Conservation (phyloP, 2,113 vertebrate genomes). For the Pseudonaja textilis region DNA sequence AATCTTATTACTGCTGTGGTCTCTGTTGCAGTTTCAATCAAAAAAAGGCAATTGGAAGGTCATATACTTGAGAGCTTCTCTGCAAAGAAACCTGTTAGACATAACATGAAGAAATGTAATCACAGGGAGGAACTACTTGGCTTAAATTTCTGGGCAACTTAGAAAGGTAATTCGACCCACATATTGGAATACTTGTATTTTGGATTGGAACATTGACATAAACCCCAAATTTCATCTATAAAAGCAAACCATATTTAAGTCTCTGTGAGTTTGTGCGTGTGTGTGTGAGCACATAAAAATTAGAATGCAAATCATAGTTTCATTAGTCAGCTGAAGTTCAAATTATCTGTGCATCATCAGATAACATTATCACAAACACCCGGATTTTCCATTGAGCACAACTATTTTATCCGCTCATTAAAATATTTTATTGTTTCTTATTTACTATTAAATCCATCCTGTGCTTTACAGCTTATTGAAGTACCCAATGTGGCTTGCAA, state of each 20-base stretch:
- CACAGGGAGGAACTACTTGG: constrained; percentile 54
- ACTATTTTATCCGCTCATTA: background rate
- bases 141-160: constrained; percentile 47
- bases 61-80: constrained; percentile 73
- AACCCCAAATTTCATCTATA: background rate
- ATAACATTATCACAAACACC: background rate
- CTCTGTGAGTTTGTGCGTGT: background rate
- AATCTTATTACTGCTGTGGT: constrained; percentile 78
- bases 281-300: background rate
- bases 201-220: constrained; percentile 31
- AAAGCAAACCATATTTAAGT: background rate
- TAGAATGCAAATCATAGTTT: background rate
- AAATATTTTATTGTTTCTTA: background rate
- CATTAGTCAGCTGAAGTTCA: background rate
- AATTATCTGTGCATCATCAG: background rate
- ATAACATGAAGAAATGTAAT: constrained; percentile 49
- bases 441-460: background rate
- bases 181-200: constrained; percentile 48
- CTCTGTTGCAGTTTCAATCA: constrained; percentile 81
- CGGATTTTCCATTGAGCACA: background rate
- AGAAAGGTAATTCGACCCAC: constrained; percentile 51
- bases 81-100: constrained; percentile 62
- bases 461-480: background rate
- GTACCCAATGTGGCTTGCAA: background rate
- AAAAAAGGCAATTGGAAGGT: constrained; percentile 77